Conservation (phyloP, 2,113 vertebrate species). For the Calidris pugnax region DNA sequence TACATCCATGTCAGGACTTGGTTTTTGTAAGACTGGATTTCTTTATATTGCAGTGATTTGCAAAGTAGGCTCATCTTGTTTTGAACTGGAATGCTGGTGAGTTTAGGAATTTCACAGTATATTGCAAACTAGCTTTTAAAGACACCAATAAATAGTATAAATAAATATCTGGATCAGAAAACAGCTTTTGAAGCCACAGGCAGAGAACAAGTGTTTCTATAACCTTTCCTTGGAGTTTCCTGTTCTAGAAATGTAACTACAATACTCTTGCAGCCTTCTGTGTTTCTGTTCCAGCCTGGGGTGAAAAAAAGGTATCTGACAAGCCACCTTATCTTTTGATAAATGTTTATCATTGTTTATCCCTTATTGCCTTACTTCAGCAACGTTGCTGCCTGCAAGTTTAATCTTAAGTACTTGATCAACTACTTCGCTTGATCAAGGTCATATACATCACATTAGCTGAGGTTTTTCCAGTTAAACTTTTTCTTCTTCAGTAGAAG, state of each 20-base stretch:
- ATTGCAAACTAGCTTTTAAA: not conserved
- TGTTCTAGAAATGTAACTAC: not conserved
- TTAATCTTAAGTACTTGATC: not conserved
- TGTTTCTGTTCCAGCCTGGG: not conserved
- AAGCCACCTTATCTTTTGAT: not conserved
- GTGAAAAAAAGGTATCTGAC: not conserved
- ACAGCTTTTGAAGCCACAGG: not conserved
- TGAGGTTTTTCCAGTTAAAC: not conserved
- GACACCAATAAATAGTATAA: not conserved
- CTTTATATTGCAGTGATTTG: not conserved
- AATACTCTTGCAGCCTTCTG: not conserved
- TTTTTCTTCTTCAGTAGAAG: not conserved
- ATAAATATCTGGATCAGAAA: not conserved
- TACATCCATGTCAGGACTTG: not conserved
- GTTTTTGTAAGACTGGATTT: not conserved
- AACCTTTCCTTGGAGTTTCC: not conserved
- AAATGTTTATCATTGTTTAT: not conserved
- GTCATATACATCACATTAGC: not conserved
- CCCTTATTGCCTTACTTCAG: not conserved
- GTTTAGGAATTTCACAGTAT: constrained; percentile 20
- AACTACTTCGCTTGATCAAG: not conserved
- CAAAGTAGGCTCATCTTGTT: not conserved
- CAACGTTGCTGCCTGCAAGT: not conserved
- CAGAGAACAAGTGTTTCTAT: not conserved
- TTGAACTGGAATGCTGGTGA: constrained; percentile 29